phyloP scores from a whole-genome alignment of 2,888 invertebrate genomes.

The Hypomecis atomaria region DNA sequence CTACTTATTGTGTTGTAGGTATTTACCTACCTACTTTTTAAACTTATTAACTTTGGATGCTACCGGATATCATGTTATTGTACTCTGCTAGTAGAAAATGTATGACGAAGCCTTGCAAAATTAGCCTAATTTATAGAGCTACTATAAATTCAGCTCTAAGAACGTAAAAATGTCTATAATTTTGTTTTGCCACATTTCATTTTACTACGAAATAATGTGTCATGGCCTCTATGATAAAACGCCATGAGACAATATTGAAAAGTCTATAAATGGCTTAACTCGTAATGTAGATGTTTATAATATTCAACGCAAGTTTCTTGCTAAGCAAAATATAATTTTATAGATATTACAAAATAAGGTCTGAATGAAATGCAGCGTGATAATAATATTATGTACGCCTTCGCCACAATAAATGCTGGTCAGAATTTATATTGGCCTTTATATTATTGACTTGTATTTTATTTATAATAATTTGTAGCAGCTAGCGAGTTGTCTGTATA shows the following conservation, averaged over 20 bases:
- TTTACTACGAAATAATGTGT: too few relatives aligned
- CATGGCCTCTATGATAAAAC: too few relatives aligned
- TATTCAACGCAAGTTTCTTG: constrained; percentile 21
- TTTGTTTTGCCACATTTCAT: not conserved
- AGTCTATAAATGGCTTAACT: too few relatives aligned
- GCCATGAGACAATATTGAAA: too few relatives aligned
- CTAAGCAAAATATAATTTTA: constrained; percentile 25
- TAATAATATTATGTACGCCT: constrained; percentile 14
- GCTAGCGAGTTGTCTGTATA: too few relatives aligned
- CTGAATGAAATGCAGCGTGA: constrained; percentile 29
- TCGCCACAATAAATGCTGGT: not conserved
- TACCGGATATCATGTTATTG: not conserved
- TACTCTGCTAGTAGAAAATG: not conserved
- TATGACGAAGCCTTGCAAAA: not conserved
- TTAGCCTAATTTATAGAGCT: not conserved
- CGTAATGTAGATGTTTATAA: not conserved
- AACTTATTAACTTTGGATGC: not conserved
- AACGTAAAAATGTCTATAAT: not conserved
- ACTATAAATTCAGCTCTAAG: too few relatives aligned
- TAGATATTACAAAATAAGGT: constrained; percentile 14
- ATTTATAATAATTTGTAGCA: too few relatives aligned
- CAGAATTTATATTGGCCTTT: not conserved
- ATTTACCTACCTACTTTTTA: too few relatives aligned
- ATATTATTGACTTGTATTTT: too few relatives aligned
- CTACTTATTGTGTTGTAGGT: too few relatives aligned